Evolutionary conservation across 2,888 invertebrate genomes (phyloP).

Genomic region (Ochropleura plecta): DNA sequence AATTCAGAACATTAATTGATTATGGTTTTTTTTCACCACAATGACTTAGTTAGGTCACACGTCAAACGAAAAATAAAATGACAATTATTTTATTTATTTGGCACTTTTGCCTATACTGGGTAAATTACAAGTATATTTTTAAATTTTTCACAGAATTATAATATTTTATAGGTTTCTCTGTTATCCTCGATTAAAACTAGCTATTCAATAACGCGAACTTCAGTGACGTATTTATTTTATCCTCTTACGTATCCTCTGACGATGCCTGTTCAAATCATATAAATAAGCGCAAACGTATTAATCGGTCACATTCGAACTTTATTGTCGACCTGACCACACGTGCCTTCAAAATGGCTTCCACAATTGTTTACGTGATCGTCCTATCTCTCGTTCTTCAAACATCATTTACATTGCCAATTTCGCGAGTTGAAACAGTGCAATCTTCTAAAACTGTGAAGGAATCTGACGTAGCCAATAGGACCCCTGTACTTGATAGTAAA

Average conservation of each 20-base stretch:
- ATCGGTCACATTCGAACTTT: background rate
- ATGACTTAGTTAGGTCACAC: background rate
- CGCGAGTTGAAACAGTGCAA: background rate
- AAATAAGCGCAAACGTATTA: conserved; percentile 28
- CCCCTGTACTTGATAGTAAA: background rate
- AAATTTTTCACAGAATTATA: background rate
- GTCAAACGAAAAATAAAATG: background rate
- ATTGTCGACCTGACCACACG: background rate
- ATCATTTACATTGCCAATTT: conserved; percentile 23
- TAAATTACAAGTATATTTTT: background rate
- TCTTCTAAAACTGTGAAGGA: conserved; percentile 9
- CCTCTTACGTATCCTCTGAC: conserved; percentile 11
- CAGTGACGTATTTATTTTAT: background rate
- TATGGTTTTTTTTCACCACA: conserved; percentile 5
- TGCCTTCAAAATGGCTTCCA: conserved; percentile 9
- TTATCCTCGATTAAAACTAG: background rate
- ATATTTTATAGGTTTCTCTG: background rate
- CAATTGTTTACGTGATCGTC: background rate
- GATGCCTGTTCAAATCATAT: background rate
- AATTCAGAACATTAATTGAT: background rate
- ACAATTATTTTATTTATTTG: background rate
- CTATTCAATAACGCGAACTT: background rate
- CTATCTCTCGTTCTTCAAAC: background rate
- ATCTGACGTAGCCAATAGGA: background rate
- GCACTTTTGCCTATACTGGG: background rate